Conservation (phyloP, 2,888 invertebrate genomes). For the Pseudoips prasinana region DNA sequence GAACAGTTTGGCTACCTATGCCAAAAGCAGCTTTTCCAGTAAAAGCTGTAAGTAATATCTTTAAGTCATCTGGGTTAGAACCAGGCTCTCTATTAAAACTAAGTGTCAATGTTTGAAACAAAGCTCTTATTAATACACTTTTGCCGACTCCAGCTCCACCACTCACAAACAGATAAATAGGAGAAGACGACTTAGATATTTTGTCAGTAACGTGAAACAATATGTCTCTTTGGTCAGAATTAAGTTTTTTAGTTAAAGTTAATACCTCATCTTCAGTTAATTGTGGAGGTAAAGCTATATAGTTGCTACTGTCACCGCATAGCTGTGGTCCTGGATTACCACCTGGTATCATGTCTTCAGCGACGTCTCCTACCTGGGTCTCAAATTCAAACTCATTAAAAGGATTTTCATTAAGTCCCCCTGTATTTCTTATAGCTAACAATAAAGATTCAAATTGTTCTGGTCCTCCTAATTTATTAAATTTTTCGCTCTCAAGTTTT, state of each 20-base stretch:
- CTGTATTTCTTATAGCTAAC: slow-evolving; percentile 5
- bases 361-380: neutral
- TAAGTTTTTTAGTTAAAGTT: slow-evolving; percentile 1
- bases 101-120: slow-evolving; percentile 26
- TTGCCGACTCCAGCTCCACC: slow-evolving; percentile 4
- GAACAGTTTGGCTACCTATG: slow-evolving; percentile 33
- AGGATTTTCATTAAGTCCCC: slow-evolving; percentile 4
- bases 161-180: slow-evolving; percentile 24
- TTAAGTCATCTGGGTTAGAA: slow-evolving; percentile 18
- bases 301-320: neutral
- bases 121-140: slow-evolving; percentile 6
- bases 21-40: slow-evolving; percentile 31
- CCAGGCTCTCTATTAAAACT: slow-evolving; percentile 22
- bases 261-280: slow-evolving; percentile 2
- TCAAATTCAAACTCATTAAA: slow-evolving; percentile 5
- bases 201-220: slow-evolving; percentile 13
- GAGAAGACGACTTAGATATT: slow-evolving; percentile 10
- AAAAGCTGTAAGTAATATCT: slow-evolving; percentile 24
- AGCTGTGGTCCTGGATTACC: no score
- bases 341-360: no score
- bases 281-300: neutral
- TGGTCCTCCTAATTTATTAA: slow-evolving; percentile 3
- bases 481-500: slow-evolving; percentile 3
- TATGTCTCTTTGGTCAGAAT: slow-evolving; percentile 9
- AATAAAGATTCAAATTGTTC: slow-evolving; percentile 5